A percentile compares a stretch with the other conserved stretches of the same genome.
These are phyloP conservation scores for Beroe ovata DNA, from an alignment of 37 sponge, comb jelly and placozoan genomes.

Conservation along the genomic window DNA sequence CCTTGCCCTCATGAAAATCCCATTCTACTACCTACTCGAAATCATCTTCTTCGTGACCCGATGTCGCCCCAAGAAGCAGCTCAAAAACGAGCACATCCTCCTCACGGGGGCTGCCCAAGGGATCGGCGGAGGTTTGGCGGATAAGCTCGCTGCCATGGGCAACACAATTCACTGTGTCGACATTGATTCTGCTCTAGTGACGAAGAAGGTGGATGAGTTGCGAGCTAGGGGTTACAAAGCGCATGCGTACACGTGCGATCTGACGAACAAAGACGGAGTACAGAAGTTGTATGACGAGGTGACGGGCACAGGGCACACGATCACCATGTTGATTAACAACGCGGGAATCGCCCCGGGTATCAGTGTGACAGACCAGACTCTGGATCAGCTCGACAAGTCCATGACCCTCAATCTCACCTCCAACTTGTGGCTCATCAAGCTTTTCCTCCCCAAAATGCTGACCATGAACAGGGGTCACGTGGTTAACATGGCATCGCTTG, in stretches of 20 bases:
- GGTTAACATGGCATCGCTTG: not conserved
- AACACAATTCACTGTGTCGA: conserved; percentile 34
- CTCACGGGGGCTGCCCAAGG: too few species aligned
- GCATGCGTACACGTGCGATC: conserved; percentile 3
- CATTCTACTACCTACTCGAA: not conserved
- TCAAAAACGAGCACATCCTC: not conserved
- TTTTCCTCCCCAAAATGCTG: conserved; percentile 13
- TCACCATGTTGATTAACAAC: not conserved
- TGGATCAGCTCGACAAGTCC: not conserved
- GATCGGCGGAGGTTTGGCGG: too few species aligned
- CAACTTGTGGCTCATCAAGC: not conserved
- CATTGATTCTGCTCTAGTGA: not conserved
- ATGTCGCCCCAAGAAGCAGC: not conserved
- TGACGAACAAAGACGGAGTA: not conserved
- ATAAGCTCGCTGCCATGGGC: not conserved
- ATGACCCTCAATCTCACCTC: not conserved
- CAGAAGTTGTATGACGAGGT: not conserved
- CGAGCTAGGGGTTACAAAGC: not conserved
- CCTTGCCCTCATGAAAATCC: not conserved
- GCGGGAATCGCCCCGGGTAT: not conserved
- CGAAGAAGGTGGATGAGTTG: not conserved
- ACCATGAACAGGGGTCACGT: not conserved
- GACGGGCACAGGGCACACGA: not conserved
- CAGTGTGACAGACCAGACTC: not conserved
- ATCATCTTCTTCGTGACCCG: not conserved